Base-by-base conservation (phyloP, 2,888 invertebrate genomes). In the Branchipolynoe longqiensis region DNA sequence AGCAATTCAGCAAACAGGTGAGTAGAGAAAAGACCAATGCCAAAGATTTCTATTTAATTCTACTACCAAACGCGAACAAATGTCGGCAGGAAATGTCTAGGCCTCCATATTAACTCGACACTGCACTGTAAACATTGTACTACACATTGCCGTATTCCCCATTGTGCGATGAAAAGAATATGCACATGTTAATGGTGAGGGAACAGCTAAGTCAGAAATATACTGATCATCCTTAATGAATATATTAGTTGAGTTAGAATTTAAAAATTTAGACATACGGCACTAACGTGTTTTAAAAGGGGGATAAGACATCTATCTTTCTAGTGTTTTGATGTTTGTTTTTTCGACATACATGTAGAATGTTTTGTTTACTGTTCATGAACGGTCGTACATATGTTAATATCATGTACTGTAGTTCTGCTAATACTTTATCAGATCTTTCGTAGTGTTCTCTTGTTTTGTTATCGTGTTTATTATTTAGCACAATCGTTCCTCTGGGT, bases 161-260 rank as follows among this genome's bases (percentile, higher is more conserved):
- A n/a, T n/a, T 69, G 38, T 69, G 33, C 18, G 48, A 48, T 38
- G 36, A 38, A 31, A 69, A 69, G 12, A 69, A 38, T 22, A 69
- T 62, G 38, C 12, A 69, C 18, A 36, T 38, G 3, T 69, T 69
- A 69, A 36, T 62, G 69, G n/a, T 69, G 38, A n/a, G 38, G 38
- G 33, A 38, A 69, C 18, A 33, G 38, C 69, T 69, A 69, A 69
- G 69, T 69, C 69, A 69, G 38, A 38, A n/a, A n/a, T 38, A 69
- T 69, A 69, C 69, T 36, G 12, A 36, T 22, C 12, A 69, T 38
- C 33, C 38, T 36, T 69, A 38, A 38, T 33, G 69, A 62, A n/a
- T 38, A 69, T 18, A 69, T 62, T 69, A 36, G 38, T 69, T 69
- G 69, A n/a, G 38, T 38, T 69, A 69, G 69, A 33, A 69, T 69